A percentile compares a stretch with the other conserved stretches of the same genome.
phyloP scores from a whole-genome alignment of 2,797 vertebrate genomes.

The Esox lucius region DNA sequence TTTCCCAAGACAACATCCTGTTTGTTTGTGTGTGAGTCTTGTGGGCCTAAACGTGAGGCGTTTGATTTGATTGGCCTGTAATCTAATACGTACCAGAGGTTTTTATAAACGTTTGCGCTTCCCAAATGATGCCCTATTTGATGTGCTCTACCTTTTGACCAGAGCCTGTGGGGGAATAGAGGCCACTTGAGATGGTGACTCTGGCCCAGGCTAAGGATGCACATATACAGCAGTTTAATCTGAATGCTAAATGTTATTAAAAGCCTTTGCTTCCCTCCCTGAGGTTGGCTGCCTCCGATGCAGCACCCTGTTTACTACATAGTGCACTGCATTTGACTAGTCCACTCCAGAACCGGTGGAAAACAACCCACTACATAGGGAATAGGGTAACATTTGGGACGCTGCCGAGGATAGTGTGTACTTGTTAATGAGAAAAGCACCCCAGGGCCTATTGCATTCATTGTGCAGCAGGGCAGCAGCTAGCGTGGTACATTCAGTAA shows the following conservation, averaged over 20 bases:
- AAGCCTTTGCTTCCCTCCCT: conserved; percentile 45
- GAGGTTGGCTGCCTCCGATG: conserved; percentile 7
- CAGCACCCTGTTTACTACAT: background rate
- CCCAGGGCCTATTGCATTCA: conserved; percentile 52
- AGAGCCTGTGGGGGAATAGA: background rate
- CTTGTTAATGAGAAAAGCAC: conserved; percentile 67
- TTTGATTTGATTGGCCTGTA: conserved; percentile 63
- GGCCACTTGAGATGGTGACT: conserved; percentile 40
- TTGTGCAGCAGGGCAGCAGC: conserved; percentile 30
- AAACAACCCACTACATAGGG: background rate
- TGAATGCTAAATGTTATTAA: conserved; percentile 70
- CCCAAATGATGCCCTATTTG: background rate
- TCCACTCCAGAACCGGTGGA: background rate
- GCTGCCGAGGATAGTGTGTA: conserved; percentile 55
- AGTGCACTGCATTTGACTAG: background rate
- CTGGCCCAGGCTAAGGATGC: conserved; percentile 43
- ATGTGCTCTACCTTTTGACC: background rate
- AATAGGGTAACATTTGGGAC: background rate
- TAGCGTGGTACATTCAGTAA: conserved; percentile 62
- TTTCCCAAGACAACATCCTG: conserved; percentile 38
- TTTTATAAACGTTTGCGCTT: too few species aligned
- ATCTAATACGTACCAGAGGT: conserved; percentile 51
- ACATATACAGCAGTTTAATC: conserved; percentile 57
- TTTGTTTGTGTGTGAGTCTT: conserved; percentile 44
- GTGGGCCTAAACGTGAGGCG: conserved; percentile 49